Percentiles rank a stretch among this genome's conserved stretches.
Conservation (phyloP, 1,140 invertebrate species). For the Tetraneura akinire region DNA sequence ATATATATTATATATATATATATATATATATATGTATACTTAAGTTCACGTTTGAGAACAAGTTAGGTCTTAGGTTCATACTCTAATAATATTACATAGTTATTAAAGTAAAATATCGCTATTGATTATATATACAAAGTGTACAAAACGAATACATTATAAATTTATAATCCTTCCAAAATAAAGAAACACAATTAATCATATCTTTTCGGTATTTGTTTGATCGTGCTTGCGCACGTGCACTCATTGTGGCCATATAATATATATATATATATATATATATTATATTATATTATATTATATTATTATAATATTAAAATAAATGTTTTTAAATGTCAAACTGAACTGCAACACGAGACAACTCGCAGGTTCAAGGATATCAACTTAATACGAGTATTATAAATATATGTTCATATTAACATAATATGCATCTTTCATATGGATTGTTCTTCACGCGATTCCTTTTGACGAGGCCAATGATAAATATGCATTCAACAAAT, state of each 20-base stretch:
- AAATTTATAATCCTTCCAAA: slow-evolving; percentile 9
- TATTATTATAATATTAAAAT: slow-evolving; percentile 22
- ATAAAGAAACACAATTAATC: slow-evolving; percentile 29
- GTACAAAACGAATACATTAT: no score
- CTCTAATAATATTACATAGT: no score
- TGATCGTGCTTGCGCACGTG: neutral
- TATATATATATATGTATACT: no score
- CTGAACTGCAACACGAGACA: slow-evolving; percentile 10
- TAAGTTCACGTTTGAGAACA: no score
- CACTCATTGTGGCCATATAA: neutral
- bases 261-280: no score
- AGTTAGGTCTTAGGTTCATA: no score
- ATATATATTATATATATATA: no score
- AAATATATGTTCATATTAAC: neutral
- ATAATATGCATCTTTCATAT: slow-evolving; percentile 14
- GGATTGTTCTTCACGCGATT: slow-evolving; percentile 31
- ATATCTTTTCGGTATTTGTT: slow-evolving; percentile 28
- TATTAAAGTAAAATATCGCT: no score
- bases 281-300: no score
- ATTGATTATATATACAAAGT: no score
- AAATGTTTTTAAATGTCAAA: slow-evolving; percentile 42
- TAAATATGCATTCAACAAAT: neutral
- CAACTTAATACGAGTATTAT: slow-evolving; percentile 10
- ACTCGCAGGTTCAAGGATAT: slow-evolving; percentile 45
- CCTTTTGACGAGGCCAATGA: slow-evolving; percentile 6